Evolutionary conservation across 2,113 vertebrate genomes (phyloP).

Genomic region (Pampusana beccarii): DNA sequence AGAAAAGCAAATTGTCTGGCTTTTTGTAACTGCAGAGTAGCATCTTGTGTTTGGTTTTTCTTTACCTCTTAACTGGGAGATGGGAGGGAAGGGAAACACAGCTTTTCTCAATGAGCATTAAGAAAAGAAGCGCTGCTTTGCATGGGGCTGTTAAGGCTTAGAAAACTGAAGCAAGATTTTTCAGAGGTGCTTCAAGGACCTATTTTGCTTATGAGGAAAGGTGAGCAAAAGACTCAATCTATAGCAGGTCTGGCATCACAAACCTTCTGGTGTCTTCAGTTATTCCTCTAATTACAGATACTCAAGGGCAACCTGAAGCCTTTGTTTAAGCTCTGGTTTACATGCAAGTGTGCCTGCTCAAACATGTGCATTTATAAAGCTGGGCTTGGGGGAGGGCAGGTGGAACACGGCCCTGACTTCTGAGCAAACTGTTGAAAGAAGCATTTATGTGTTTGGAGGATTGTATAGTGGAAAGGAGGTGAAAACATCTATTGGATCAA

Average conservation of each 20-base stretch:
- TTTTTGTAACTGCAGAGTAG: neutral
- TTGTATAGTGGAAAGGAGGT: neutral
- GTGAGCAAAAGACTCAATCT: accelerated
- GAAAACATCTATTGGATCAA: neutral
- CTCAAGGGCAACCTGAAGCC: neutral
- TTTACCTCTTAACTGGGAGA: neutral
- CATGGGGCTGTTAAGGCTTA: neutral
- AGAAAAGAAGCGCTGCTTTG: neutral
- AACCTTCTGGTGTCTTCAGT: neutral
- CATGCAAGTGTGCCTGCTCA: accelerated
- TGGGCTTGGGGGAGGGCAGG: too few species aligned
- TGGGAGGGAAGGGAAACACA: neutral
- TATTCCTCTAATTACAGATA: neutral
- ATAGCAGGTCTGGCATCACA: neutral
- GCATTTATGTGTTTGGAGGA: neutral
- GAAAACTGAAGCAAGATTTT: neutral
- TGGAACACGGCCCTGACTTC: neutral
- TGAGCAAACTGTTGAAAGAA: neutral
- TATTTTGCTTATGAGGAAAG: neutral
- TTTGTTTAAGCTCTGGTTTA: neutral
- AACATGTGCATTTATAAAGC: neutral
- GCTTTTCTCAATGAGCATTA: neutral
- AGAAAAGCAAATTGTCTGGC: neutral
- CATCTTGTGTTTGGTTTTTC: neutral
- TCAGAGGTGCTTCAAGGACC: neutral